Evolutionary conservation across 1,140 invertebrate genomes (phyloP).

Genomic region (Caenorhabditis tropicalis): DNA sequence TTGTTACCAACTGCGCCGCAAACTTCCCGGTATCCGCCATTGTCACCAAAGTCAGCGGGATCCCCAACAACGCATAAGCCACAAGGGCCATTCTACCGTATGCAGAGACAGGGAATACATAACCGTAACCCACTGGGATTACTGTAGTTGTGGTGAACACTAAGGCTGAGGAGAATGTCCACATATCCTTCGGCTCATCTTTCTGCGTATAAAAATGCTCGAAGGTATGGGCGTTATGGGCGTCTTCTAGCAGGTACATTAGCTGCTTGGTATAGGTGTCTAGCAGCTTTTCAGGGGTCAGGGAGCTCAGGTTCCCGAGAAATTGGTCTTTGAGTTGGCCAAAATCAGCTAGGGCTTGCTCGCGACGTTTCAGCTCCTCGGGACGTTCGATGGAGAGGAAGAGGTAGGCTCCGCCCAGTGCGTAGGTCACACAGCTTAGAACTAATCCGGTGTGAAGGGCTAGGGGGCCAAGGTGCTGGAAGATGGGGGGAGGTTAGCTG

Average conservation of each 20-base stretch:
- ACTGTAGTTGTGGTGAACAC: slow-evolving; percentile 55
- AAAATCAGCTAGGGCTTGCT: slow-evolving; percentile 8
- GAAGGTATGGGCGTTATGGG: slow-evolving; percentile 29
- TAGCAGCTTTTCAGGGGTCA: neutral
- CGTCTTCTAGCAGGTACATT: neutral
- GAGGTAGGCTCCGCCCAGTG: slow-evolving; percentile 39
- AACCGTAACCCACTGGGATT: slow-evolving; percentile 54
- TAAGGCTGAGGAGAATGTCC: slow-evolving; percentile 51
- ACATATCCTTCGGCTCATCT: slow-evolving; percentile 29
- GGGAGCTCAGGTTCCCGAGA: neutral
- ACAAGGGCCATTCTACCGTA: slow-evolving; percentile 45
- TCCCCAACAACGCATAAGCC: slow-evolving; percentile 52
- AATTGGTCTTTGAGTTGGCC: slow-evolving; percentile 17
- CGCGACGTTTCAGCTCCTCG: slow-evolving; percentile 39
- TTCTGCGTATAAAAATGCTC: slow-evolving; percentile 40
- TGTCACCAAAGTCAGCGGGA: slow-evolving; percentile 53
- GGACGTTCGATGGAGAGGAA: slow-evolving; percentile 47
- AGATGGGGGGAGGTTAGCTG: neutral
- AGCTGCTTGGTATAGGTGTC: neutral
- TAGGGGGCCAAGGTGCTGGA: slow-evolving; percentile 21
- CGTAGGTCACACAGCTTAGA: slow-evolving; percentile 41
- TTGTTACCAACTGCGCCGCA: slow-evolving; percentile 42
- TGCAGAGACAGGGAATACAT: slow-evolving; percentile 44
- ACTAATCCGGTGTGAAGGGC: slow-evolving; percentile 44
- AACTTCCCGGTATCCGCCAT: slow-evolving; percentile 58